Conservation (phyloP, 1,140 invertebrate genomes). For the Apis dorsata region DNA sequence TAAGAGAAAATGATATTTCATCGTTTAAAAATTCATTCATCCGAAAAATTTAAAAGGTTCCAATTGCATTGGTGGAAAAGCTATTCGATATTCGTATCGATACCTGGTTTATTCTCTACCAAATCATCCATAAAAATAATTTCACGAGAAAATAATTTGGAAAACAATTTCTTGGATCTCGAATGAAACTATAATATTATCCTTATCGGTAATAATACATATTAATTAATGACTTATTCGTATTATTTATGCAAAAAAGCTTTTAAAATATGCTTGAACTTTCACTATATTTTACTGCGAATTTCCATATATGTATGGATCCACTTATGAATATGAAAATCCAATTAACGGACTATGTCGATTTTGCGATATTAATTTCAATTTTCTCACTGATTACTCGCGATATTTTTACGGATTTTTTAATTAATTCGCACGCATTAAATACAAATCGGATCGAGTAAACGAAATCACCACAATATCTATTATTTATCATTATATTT, state of each 20-base stretch:
- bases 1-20: background rate
- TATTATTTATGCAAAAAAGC: background rate
- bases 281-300: too few relatives aligned
- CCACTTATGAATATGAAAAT: too few relatives aligned
- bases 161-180: background rate
- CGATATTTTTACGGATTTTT: too few relatives aligned
- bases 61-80: background rate
- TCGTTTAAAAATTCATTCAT: background rate
- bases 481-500: too few relatives aligned
- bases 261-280: background rate
- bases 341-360: too few relatives aligned
- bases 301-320: too few relatives aligned
- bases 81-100: constrained; percentile 4
- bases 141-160: background rate
- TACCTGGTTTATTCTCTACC: background rate
- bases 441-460: too few relatives aligned
- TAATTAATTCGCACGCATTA: too few relatives aligned
- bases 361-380: too few relatives aligned
- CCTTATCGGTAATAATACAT: background rate
- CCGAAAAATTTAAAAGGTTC: background rate
- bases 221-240: background rate
- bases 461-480: too few relatives aligned
- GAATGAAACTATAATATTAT: background rate
- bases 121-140: background rate
- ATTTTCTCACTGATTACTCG: too few relatives aligned